Percentiles rank a stretch among this genome's conserved stretches.
phyloP scores from a whole-genome alignment of 2,113 vertebrate species.

The Calidris pugnax region DNA sequence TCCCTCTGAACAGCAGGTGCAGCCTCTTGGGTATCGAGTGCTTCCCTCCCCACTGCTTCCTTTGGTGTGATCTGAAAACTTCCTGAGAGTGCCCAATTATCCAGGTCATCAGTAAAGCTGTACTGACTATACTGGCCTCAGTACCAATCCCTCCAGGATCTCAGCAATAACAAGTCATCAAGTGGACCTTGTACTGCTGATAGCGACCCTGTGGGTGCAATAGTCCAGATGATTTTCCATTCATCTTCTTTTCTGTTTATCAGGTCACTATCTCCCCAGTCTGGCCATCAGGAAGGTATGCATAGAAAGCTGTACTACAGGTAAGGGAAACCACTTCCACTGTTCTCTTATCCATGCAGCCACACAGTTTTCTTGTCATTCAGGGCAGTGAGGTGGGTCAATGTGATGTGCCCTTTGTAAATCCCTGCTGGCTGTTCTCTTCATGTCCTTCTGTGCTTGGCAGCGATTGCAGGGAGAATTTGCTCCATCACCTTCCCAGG shows the following conservation, averaged over 20 bases:
- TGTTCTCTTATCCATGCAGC: background rate
- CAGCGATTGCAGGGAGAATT: background rate
- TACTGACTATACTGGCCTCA: background rate
- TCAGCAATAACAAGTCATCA: background rate
- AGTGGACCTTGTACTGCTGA: background rate
- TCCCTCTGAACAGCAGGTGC: constrained; percentile 9
- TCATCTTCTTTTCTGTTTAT: background rate
- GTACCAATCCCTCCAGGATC: background rate
- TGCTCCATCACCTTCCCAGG: background rate
- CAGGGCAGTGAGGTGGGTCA: background rate
- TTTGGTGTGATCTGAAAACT: background rate
- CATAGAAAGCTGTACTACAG: background rate
- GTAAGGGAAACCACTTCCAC: background rate
- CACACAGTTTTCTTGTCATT: background rate
- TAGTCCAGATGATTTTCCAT: background rate
- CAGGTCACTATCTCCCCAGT: background rate
- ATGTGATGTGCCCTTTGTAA: background rate
- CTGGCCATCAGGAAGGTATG: background rate
- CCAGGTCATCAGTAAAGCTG: background rate
- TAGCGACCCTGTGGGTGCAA: background rate
- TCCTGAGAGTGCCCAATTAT: background rate
- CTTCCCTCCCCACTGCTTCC: background rate
- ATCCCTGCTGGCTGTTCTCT: background rate
- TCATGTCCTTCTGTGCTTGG: background rate
- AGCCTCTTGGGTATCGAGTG: background rate